phyloP scores from a whole-genome alignment of 2,888 invertebrate genomes.

The Eucera pruinosa region DNA sequence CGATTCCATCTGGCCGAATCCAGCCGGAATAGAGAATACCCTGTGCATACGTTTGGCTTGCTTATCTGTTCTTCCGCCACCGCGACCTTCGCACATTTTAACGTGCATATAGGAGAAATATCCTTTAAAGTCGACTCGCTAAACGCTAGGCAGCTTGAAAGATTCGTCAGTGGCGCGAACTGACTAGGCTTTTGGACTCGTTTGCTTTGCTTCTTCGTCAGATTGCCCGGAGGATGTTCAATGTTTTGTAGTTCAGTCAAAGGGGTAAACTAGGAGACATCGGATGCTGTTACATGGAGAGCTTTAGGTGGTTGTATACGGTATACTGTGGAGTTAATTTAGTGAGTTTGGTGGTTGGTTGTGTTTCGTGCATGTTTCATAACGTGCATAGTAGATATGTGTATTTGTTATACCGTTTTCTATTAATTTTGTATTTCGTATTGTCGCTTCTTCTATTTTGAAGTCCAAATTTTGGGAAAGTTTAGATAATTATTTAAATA shows the following conservation, averaged over 20 bases:
- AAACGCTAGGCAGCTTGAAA: constrained; percentile 24
- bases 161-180: constrained; percentile 5
- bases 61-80: neutral
- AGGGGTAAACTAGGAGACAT: too few relatives aligned
- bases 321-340: too few relatives aligned
- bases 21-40: constrained; percentile 16
- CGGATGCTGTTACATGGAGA: too few relatives aligned
- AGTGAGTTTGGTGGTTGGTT: too few relatives aligned
- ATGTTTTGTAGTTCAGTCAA: neutral
- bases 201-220: neutral
- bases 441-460: too few relatives aligned
- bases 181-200: neutral
- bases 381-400: too few relatives aligned
- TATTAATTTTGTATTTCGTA: too few relatives aligned
- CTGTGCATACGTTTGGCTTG: constrained; percentile 44
- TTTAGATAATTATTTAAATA: too few relatives aligned
- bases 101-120: neutral
- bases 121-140: constrained; percentile 6
- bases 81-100: constrained; percentile 1
- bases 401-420: too few relatives aligned
- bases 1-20: constrained; percentile 77
- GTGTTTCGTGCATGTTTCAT: too few relatives aligned
- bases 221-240: neutral
- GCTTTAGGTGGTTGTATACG: too few relatives aligned
- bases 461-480: too few relatives aligned